phyloP scores from a whole-genome alignment of 2,888 invertebrate genomes.

The Chironomus riparius region DNA sequence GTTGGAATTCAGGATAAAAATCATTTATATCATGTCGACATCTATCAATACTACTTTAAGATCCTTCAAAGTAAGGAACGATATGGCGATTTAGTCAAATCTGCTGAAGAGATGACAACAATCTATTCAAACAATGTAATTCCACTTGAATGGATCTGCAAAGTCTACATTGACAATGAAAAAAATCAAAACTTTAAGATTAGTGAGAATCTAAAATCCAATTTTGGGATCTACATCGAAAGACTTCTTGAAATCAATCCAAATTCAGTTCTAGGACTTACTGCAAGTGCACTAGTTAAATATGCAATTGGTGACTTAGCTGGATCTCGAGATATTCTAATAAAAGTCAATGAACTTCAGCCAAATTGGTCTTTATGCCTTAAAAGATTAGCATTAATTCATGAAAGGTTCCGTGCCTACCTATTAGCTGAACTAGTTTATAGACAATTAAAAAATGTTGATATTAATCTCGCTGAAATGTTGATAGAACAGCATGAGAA shows the following conservation, averaged over 20 bases:
- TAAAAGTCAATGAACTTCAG: slow-evolving; percentile 40
- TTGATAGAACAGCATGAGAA: slow-evolving; percentile 29
- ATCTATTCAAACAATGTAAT: slow-evolving; percentile 45
- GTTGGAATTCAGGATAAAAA: slow-evolving; percentile 33
- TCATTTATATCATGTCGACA: slow-evolving; percentile 34
- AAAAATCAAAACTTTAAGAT: slow-evolving; percentile 30
- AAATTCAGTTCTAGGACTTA: slow-evolving; percentile 51
- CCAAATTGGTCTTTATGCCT: slow-evolving; percentile 44
- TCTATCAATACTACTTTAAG: slow-evolving; percentile 45
- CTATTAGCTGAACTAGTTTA: slow-evolving; percentile 40
- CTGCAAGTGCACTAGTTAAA: slow-evolving; percentile 52
- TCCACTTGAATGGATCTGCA: slow-evolving; percentile 54
- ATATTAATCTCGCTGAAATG: slow-evolving; percentile 33
- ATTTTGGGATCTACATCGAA: slow-evolving; percentile 46
- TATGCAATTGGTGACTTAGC: slow-evolving; percentile 47
- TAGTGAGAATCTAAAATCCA: slow-evolving; percentile 35
- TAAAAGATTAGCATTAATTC: slow-evolving; percentile 44
- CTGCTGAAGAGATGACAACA: slow-evolving; percentile 44
- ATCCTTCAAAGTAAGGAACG: slow-evolving; percentile 44
- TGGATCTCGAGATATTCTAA: slow-evolving; percentile 47
- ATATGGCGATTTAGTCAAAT: slow-evolving; percentile 40
- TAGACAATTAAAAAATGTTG: slow-evolving; percentile 31
- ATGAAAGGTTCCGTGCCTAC: slow-evolving; percentile 46
- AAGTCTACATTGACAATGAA: slow-evolving; percentile 46
- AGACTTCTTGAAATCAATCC: slow-evolving; percentile 48